Percentiles rank a stretch among this genome's conserved stretches.
These are phyloP conservation scores for Leucania comma DNA, from an alignment of 2,888 invertebrate genomes.

Conservation along the genomic window DNA sequence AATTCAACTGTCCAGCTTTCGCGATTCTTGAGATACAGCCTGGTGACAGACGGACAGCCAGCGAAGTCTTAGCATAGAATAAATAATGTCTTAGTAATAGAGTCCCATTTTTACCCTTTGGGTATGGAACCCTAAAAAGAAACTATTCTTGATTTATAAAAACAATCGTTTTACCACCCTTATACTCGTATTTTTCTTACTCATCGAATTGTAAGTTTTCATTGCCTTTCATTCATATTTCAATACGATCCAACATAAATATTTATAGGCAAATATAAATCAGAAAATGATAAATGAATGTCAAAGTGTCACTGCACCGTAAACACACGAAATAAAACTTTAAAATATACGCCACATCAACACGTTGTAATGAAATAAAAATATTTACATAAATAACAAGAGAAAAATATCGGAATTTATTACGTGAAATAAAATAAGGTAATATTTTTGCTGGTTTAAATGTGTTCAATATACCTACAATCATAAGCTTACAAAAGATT, in stretches of 20 bases:
- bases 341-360: conserved; percentile 39
- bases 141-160: no score
- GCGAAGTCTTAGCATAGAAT: no score
- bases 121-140: no score
- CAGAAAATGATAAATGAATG: conserved; percentile 38
- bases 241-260: conserved; percentile 31
- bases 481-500: neutral
- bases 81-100: no score
- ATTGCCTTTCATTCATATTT: conserved; percentile 9
- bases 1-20: no score
- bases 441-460: conserved; percentile 26
- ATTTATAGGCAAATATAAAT: conserved; percentile 38
- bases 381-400: conserved; percentile 26
- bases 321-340: conserved; percentile 36
- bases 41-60: no score
- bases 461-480: conserved; percentile 7
- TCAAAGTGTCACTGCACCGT: conserved; percentile 24
- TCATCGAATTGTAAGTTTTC: conserved; percentile 1
- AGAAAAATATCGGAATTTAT: conserved; percentile 33
- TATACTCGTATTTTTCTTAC: neutral
- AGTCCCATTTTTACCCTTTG: no score
- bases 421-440: conserved; percentile 22
- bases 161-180: neutral
- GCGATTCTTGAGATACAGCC: no score
- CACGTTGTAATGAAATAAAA: conserved; percentile 45